Percentiles rank a stretch among this genome's conserved stretches.
phyloP scores from a whole-genome alignment of 2,888 invertebrate species.

The Cacoxenus indagator region DNA sequence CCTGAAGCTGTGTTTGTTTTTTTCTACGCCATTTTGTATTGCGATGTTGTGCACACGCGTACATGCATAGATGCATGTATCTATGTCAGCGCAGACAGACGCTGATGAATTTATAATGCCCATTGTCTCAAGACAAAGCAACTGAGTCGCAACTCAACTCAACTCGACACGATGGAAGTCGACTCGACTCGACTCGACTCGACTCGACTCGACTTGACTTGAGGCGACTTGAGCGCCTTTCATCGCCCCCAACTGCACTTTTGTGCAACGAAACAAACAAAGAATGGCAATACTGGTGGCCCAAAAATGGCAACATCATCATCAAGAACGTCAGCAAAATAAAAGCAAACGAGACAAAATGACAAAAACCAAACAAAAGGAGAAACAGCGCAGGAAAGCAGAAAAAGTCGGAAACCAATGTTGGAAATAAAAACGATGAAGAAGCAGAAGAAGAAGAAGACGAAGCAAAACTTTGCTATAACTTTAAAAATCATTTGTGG shows the following conservation, averaged over 20 bases:
- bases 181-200: not conserved
- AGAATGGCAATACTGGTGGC: constrained; percentile 9
- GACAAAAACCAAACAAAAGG: not conserved
- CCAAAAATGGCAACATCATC: constrained; percentile 28
- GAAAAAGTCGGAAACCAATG: not conserved
- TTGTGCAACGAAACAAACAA: not conserved
- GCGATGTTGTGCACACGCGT: not conserved
- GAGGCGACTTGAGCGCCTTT: not conserved
- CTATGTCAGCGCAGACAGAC: constrained; percentile 41
- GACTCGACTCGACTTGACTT: not conserved
- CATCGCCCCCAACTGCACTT: constrained; percentile 13
- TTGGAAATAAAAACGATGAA: constrained; percentile 29
- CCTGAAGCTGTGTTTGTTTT: not conserved
- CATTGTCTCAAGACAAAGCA: constrained; percentile 47
- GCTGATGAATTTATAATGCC: constrained; percentile 62
- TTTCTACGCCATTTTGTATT: constrained; percentile 19
- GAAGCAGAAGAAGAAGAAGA: constrained; percentile 3
- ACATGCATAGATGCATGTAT: constrained; percentile 29
- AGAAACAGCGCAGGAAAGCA: constrained; percentile 36
- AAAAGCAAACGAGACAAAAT: not conserved
- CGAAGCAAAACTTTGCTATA: constrained; percentile 32
- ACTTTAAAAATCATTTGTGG: constrained; percentile 38
- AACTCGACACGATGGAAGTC: not conserved
- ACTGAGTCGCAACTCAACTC: not conserved
- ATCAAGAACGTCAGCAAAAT: too few species aligned